Conservation (phyloP, 2,797 vertebrate genomes). For the Urocyon cinereoargenteus region DNA sequence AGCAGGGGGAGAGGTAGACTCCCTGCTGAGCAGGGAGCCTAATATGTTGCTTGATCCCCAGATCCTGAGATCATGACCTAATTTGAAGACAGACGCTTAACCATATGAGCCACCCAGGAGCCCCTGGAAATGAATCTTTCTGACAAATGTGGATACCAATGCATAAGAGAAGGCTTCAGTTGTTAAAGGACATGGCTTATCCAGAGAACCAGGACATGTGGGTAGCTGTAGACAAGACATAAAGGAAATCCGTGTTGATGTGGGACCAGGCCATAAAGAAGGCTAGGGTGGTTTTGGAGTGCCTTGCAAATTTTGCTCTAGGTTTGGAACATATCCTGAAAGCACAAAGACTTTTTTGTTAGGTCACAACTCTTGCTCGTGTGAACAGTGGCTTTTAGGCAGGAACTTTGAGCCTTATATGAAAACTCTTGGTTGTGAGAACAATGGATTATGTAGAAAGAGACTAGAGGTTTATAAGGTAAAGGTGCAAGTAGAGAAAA, state of each 20-base stretch:
- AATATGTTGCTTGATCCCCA: too few relatives aligned
- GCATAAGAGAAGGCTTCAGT: not conserved
- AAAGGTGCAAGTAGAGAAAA: not conserved
- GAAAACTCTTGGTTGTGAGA: not conserved
- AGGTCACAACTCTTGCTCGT: not conserved
- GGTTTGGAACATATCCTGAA: not conserved
- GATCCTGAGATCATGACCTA: too few relatives aligned
- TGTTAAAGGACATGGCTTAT: not conserved
- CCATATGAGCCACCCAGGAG: too few relatives aligned
- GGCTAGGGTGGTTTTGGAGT: not conserved
- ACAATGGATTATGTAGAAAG: not conserved
- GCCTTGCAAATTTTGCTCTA: not conserved
- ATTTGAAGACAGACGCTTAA: too few relatives aligned
- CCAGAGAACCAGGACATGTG: not conserved
- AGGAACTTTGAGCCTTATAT: not conserved
- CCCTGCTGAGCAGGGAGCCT: too few relatives aligned
- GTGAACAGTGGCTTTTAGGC: not conserved
- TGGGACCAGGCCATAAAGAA: not conserved
- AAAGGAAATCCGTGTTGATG: accelerated
- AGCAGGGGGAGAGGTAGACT: too few relatives aligned
- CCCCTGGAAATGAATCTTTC: not conserved
- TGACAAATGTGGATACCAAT: not conserved
- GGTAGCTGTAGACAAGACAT: not conserved
- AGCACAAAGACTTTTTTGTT: not conserved
- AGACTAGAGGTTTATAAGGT: not conserved